Evolutionary conservation across 2,113 vertebrate species (phyloP), one percentile per base, ranked within the genome.

Genomic region (Campylomormyrus numenius): DNA sequence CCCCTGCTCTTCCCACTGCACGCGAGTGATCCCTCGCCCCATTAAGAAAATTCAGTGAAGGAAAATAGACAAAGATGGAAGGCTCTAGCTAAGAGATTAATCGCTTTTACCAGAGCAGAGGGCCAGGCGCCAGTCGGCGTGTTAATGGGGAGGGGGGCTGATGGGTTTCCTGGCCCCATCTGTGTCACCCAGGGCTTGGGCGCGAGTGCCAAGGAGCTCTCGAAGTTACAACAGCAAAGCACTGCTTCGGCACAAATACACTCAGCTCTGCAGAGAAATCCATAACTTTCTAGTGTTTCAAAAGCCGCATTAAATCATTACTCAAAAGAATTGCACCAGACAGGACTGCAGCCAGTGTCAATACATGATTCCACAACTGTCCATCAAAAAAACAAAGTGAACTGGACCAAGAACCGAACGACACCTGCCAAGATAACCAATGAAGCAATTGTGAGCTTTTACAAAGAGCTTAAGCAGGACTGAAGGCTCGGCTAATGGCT

Each of bases 391-490:
- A 87, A 52, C 31, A 48, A 53, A 53, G 48, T 4, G 27, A 87
- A 53, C 48, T 53, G 49, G 85, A 87, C 10, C 45, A 6, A 31
- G 27, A 42, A 88, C 50, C 6, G 6, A 24, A 31, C 8, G 35
- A 88, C 31, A 88, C 45, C 56, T 88, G 58, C 58, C 88, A 70
- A 88, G 21, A 46, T 48, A 88, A 70, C 24, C 42, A 46, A 42
- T 66, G 58, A 31, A 66, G 88, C 42, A 88, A 46, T 19, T 88
- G 45, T 27, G 39, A 74, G 88, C 42, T 49, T 19, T 46, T 48
- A 42, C 56, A 24, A 88, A 48, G 42, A n/a, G 58, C 10, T 70
- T 88, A 70, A 88, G 46, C 88, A 15, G 3, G 24, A 45, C n/a
- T 45, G 49, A 39, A 27, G 56, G 39, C 19, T n/a, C 21, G 48